phyloP scores from a whole-genome alignment of 2,113 vertebrate genomes.

The Mastomys natalensis region DNA sequence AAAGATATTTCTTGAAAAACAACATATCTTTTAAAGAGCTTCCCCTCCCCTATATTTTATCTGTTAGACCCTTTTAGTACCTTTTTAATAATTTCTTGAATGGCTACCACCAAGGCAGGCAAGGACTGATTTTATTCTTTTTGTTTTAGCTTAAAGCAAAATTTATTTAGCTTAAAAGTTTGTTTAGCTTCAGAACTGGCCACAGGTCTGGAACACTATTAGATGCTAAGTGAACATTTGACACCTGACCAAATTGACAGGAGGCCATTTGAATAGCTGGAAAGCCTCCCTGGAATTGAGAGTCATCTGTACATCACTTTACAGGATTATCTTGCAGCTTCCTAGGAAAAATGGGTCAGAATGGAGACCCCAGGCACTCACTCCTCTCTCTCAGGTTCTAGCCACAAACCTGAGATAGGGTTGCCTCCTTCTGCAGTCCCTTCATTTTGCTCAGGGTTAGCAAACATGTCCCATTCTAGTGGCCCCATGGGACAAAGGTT shows the following conservation, averaged over 20 bases:
- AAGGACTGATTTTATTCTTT: background rate
- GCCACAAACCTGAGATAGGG: background rate
- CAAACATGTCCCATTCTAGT: conserved; percentile 46
- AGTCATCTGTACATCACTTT: background rate
- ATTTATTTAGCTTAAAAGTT: no score
- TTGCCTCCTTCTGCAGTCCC: background rate
- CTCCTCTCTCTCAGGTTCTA: background rate
- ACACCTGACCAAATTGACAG: background rate
- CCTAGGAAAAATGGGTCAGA: conserved; percentile 26
- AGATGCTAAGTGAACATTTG: conserved; percentile 21
- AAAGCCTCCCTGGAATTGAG: conserved; percentile 13
- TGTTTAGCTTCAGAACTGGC: conserved; percentile 19
- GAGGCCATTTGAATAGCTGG: conserved; percentile 41
- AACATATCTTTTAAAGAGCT: background rate
- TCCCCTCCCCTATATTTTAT: background rate
- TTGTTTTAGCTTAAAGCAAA: background rate
- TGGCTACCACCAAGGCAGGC: background rate
- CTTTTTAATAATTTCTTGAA: conserved; percentile 23
- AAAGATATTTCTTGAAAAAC: background rate
- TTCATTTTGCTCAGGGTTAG: background rate
- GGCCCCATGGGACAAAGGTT: conserved; percentile 33
- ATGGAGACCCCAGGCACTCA: background rate
- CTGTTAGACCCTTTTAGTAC: background rate
- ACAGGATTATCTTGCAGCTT: background rate
- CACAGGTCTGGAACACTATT: background rate